Conservation (phyloP, 2,797 vertebrate genomes). For the Gobionotothen gibberifrons region DNA sequence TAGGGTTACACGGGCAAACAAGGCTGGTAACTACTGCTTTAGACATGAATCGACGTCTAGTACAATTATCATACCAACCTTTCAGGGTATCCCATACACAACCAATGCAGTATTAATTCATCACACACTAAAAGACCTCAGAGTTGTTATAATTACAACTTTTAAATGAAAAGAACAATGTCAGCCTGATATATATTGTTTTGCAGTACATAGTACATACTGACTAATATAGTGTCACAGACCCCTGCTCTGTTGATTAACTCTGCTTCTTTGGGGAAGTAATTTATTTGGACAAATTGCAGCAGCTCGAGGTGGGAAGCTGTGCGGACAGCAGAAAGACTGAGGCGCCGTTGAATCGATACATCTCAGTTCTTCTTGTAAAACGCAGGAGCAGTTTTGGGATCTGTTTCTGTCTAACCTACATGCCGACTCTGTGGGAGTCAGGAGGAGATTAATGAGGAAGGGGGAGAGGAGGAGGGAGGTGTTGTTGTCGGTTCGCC, state of each 20-base stretch:
- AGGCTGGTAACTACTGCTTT: background rate
- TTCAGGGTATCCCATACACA: background rate
- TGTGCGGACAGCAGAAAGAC: slow-evolving; percentile 14
- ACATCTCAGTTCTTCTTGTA: slow-evolving; percentile 17
- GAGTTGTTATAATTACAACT: no score
- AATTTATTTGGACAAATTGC: slow-evolving; percentile 48
- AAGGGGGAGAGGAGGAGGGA: slow-evolving; percentile 1
- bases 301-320: slow-evolving; percentile 16
- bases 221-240: slow-evolving; percentile 7
- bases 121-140: background rate
- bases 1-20: no score
- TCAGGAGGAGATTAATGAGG: slow-evolving; percentile 65
- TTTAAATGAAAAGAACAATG: background rate
- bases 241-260: slow-evolving; percentile 27
- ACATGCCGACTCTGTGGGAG: slow-evolving; percentile 31
- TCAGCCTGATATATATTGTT: background rate
- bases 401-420: slow-evolving; percentile 44
- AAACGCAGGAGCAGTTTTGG: slow-evolving; percentile 35
- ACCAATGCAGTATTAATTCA: background rate
- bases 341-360: slow-evolving; percentile 39
- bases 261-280: slow-evolving; percentile 35
- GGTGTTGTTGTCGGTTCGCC: slow-evolving; percentile 46
- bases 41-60: background rate
- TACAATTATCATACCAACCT: background rate
- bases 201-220: slow-evolving; percentile 22